Evolutionary conservation across 2,888 invertebrate genomes (phyloP).

Genomic region (Nesidiocoris tenuis): DNA sequence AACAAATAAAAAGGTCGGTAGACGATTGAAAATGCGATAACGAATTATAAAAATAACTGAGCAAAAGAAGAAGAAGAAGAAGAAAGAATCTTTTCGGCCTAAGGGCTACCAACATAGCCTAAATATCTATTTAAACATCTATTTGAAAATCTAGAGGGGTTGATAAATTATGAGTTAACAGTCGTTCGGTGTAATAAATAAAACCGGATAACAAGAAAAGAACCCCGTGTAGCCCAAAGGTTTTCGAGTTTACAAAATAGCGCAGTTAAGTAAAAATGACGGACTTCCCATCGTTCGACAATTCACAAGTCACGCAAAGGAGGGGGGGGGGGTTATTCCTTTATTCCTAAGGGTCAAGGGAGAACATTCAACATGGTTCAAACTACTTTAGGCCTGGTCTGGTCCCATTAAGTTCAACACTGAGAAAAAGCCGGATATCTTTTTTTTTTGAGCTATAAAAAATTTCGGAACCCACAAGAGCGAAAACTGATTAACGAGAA

Average conservation of each 20-base stretch:
- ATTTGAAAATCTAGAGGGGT: too few species aligned
- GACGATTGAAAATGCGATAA: too few species aligned
- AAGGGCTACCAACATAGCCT: too few species aligned
- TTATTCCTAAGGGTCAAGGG: slow-evolving; percentile 26
- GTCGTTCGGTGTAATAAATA: too few species aligned
- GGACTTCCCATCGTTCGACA: background rate
- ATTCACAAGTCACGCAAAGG: background rate
- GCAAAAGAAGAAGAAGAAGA: too few species aligned
- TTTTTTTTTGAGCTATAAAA: slow-evolving; percentile 38
- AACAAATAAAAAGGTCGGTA: too few species aligned
- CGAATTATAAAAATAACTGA: too few species aligned
- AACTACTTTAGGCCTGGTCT: slow-evolving; percentile 49
- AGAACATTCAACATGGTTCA: slow-evolving; percentile 34
- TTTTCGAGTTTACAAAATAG: background rate
- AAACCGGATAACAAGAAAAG: background rate
- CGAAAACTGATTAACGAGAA: background rate
- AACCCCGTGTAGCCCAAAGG: background rate
- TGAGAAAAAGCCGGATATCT: slow-evolving; percentile 41
- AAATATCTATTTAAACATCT: too few species aligned
- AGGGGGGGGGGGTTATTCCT: slow-evolving; percentile 16
- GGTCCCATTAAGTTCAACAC: slow-evolving; percentile 47
- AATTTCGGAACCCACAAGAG: background rate
- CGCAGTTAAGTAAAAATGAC: background rate
- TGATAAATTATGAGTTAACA: too few species aligned
- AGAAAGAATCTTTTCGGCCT: too few species aligned